These are phyloP conservation scores for Cyrtonyx montezumae DNA, from an alignment of 2,113 vertebrate genomes.

Conservation along the genomic window DNA sequence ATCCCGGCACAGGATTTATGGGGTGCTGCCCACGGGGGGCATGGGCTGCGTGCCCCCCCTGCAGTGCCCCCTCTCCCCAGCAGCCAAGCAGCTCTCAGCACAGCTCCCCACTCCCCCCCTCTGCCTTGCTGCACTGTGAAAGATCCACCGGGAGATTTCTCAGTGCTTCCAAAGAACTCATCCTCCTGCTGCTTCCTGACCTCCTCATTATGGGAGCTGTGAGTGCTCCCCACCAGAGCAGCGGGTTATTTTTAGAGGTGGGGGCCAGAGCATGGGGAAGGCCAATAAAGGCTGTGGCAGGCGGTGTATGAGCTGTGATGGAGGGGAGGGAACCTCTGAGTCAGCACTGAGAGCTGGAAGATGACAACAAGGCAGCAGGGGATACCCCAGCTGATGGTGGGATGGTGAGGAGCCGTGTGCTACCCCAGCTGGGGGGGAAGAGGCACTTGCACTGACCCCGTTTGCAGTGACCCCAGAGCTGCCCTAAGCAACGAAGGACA, in stretches of 20 bases:
- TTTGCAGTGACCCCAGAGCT: neutral
- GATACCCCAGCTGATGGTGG: neutral
- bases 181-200: neutral
- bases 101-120: neutral
- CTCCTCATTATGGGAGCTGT: neutral
- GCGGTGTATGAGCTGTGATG: neutral
- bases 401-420: neutral
- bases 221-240: neutral
- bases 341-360: neutral
- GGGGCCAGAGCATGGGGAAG: neutral
- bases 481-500: neutral
- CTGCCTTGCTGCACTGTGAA: neutral
- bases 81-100: neutral
- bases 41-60: neutral
- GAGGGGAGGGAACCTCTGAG: neutral
- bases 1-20: neutral
- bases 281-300: neutral
- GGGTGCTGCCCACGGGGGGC: neutral
- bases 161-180: neutral
- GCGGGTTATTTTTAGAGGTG: neutral
- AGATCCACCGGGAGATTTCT: neutral
- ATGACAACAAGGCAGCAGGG: neutral
- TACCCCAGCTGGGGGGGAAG: neutral
- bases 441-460: neutral
- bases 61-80: neutral